Evolutionary conservation across 1,140 invertebrate species (phyloP).

Genomic region (Hylaeus anthracinus): DNA sequence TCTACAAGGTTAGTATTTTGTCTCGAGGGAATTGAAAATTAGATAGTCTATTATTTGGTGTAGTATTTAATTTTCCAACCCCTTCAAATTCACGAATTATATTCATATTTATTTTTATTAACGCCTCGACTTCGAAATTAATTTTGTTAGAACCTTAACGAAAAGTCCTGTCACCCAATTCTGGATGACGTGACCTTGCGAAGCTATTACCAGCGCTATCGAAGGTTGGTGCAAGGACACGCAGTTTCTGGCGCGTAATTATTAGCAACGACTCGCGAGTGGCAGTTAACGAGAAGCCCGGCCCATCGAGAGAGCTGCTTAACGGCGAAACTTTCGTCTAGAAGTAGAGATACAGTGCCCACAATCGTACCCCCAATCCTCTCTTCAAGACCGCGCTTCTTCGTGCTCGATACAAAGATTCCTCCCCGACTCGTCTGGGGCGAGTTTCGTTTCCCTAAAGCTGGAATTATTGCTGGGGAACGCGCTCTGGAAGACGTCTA

Average conservation of each 20-base stretch:
- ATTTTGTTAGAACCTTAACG: too few species aligned
- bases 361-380: too few species aligned
- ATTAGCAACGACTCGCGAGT: slow-evolving; percentile 17
- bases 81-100: too few species aligned
- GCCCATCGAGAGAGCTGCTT: slow-evolving; percentile 9
- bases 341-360: neutral
- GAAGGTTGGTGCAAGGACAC: neutral
- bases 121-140: too few species aligned
- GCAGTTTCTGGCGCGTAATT: slow-evolving; percentile 16
- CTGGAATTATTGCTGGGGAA: neutral
- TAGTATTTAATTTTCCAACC: too few species aligned
- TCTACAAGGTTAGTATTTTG: too few species aligned
- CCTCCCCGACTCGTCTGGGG: neutral
- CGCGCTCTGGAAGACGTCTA: too few species aligned
- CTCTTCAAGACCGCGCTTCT: neutral
- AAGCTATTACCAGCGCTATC: neutral
- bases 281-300: slow-evolving; percentile 41
- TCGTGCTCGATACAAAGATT: slow-evolving; percentile 7
- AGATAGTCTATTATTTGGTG: too few species aligned
- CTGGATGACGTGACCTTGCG: too few species aligned
- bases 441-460: neutral
- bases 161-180: too few species aligned
- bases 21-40: too few species aligned
- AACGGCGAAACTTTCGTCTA: slow-evolving; percentile 36
- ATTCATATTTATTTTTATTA: too few species aligned